Percentiles rank a stretch among this genome's conserved stretches.
Evolutionary conservation across 2,113 vertebrate genomes (phyloP).

Genomic region (Phrynosoma platyrhinos): DNA sequence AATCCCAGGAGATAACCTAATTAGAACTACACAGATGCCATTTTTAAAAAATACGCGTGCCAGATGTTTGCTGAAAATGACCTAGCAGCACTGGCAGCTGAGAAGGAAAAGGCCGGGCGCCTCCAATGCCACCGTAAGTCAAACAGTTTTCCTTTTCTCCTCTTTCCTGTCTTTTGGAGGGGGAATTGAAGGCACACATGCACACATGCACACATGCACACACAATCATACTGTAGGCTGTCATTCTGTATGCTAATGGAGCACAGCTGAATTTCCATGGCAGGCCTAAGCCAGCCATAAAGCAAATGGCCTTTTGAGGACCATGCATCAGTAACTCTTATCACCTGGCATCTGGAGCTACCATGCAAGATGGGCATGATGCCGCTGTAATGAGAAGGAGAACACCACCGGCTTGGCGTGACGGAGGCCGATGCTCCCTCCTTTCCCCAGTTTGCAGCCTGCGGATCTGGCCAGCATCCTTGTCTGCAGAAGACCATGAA

Average conservation of each 20-base stretch:
- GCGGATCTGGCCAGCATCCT: constrained; percentile 36
- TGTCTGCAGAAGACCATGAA: constrained; percentile 20
- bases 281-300: constrained; percentile 50
- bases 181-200: too few species aligned
- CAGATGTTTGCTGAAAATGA: constrained; percentile 61
- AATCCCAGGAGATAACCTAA: constrained; percentile 61
- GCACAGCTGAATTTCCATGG: constrained; percentile 46
- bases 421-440: neutral
- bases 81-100: constrained; percentile 36
- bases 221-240: constrained; percentile 1
- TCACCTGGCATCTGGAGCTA: constrained; percentile 62
- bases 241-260: constrained; percentile 49
- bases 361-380: neutral
- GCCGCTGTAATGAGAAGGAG: constrained; percentile 47
- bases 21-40: constrained; percentile 61
- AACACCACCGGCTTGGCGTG: constrained; percentile 14
- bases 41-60: constrained; percentile 30
- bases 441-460: neutral
- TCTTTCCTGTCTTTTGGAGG: neutral
- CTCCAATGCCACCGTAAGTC: neutral
- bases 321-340: constrained; percentile 45
- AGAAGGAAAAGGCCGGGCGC: constrained; percentile 7
- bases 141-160: neutral
- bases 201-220: too few species aligned
- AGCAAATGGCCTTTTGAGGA: constrained; percentile 58